Percentiles rank a stretch among this genome's conserved stretches.
Evolutionary conservation across 2,888 invertebrate species (phyloP).

Genomic region (Cantharis nigra): DNA sequence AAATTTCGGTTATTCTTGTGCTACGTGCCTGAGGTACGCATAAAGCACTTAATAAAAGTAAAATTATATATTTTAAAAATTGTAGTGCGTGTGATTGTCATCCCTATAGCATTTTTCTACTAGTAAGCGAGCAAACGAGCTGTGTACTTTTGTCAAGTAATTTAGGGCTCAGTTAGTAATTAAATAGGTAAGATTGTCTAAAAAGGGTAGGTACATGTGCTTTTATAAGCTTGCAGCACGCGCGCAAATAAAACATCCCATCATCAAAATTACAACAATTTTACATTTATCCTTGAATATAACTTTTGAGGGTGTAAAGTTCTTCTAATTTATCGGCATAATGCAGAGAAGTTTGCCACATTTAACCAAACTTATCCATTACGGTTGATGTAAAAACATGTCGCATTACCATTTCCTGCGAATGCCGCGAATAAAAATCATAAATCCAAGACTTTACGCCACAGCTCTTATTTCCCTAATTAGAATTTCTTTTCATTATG

Average conservation of each 20-base stretch:
- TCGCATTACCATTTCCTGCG: conserved; percentile 40
- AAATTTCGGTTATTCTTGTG: conserved; percentile 33
- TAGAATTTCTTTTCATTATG: conserved; percentile 45
- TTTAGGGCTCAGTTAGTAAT: conserved; percentile 13
- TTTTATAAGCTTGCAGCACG: conserved; percentile 15
- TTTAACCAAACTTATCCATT: conserved; percentile 43
- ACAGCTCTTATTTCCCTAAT: conserved; percentile 37
- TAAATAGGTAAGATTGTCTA: conserved; percentile 17
- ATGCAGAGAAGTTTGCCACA: conserved; percentile 37
- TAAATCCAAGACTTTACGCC: conserved; percentile 39
- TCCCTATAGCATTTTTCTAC: not conserved
- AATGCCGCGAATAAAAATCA: conserved; percentile 38
- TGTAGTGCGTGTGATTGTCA: not conserved
- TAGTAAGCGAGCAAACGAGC: not conserved
- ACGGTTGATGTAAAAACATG: conserved; percentile 41
- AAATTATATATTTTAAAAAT: not conserved
- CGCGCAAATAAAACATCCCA: conserved; percentile 28
- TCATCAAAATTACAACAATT: conserved; percentile 30
- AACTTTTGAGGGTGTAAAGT: conserved; percentile 29
- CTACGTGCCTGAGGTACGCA: conserved; percentile 24
- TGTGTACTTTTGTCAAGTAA: not conserved
- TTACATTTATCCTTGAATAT: conserved; percentile 30
- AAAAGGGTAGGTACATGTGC: conserved; percentile 16
- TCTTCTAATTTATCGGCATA: conserved; percentile 40
- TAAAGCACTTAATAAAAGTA: conserved; percentile 11